These are phyloP conservation scores for Lepidochrysops patricia DNA, from an alignment of 2,888 invertebrate species.

Conservation along the genomic window DNA sequence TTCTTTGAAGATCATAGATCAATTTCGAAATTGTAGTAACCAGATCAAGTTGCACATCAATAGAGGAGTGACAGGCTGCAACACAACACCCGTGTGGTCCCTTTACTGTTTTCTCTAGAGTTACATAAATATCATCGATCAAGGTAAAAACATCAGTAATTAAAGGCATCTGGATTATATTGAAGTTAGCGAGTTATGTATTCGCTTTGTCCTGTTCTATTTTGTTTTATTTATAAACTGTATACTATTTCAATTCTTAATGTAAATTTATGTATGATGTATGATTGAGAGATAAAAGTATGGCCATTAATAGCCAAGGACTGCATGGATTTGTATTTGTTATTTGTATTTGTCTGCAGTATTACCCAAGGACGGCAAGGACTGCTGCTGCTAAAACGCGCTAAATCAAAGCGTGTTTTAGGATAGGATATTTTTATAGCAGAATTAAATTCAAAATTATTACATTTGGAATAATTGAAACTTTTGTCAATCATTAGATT, in stretches of 20 bases:
- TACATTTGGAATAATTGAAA: too few relatives aligned
- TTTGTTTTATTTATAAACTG: slow-evolving; percentile 12
- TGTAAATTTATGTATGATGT: neutral
- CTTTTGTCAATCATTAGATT: too few relatives aligned
- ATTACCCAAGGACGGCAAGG: too few relatives aligned
- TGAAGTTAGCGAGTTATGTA: neutral
- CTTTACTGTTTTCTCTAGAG: neutral
- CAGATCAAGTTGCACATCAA: neutral
- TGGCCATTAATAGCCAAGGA: neutral
- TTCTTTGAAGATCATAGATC: neutral
- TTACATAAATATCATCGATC: neutral
- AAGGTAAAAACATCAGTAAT: slow-evolving; percentile 6
- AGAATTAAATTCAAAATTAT: too few relatives aligned
- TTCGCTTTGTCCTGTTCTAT: neutral
- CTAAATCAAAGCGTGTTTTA: too few relatives aligned
- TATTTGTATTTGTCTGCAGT: too few relatives aligned
- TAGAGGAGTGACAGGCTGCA: neutral
- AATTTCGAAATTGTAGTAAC: too few relatives aligned
- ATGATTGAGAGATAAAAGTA: neutral
- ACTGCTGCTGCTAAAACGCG: too few relatives aligned
- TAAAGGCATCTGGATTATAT: slow-evolving; percentile 9
- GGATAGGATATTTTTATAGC: too few relatives aligned
- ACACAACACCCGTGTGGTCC: neutral
- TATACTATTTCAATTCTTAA: slow-evolving; percentile 1
- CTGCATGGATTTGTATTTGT: neutral